A percentile compares a stretch with the other conserved stretches of the same genome.
Evolutionary conservation across 2,797 vertebrate genomes (phyloP).

Genomic region (Mus spretus): DNA sequence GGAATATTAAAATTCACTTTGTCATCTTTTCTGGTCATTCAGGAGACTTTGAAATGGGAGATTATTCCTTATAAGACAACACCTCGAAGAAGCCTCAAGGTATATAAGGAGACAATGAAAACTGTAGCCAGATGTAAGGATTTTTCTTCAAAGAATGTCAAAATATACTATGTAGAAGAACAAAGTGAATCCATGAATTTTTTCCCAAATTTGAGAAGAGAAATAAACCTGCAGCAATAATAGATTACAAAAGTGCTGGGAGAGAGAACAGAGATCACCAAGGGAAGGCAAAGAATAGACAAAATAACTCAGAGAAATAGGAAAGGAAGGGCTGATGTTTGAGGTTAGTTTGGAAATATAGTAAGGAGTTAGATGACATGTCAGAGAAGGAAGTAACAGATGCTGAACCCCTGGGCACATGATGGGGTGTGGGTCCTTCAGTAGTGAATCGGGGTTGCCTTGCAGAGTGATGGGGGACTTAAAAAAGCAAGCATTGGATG

Average conservation of each 20-base stretch:
- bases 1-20: conserved; percentile 30
- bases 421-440: neutral
- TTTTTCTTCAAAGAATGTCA: neutral
- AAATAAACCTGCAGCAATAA: neutral
- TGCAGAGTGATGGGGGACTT: neutral
- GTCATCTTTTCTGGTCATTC: neutral
- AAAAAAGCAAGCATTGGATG: neutral
- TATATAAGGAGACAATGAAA: neutral
- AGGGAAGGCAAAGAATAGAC: neutral
- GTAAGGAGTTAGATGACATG: neutral
- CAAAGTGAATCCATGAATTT: neutral
- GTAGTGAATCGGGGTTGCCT: neutral
- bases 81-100: neutral
- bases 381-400: neutral
- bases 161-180: neutral
- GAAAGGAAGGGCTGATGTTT: neutral
- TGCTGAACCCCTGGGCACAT: neutral
- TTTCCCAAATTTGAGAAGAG: neutral
- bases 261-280: neutral
- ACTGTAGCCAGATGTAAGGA: neutral
- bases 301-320: neutral
- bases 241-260: neutral
- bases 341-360: neutral
- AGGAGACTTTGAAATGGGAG: neutral
- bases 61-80: neutral